Percentiles rank a stretch among this genome's conserved stretches.
These are phyloP conservation scores for Choreutis nemorana DNA, from an alignment of 2,888 invertebrate genomes.

Conservation along the genomic window DNA sequence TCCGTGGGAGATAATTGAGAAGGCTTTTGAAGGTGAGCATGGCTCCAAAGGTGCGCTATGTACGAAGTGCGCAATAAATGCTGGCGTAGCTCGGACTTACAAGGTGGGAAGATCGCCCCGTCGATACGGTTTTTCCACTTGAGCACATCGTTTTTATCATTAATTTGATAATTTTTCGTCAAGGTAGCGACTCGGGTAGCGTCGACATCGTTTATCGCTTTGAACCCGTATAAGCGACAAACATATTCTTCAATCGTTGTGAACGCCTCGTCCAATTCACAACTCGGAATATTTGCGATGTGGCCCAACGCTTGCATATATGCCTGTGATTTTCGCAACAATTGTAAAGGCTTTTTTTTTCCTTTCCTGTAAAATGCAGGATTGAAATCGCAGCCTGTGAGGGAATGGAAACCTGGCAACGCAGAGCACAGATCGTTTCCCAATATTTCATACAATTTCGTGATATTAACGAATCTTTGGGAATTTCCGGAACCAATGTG, in stretches of 20 bases:
- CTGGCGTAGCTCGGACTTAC: constrained; percentile 14
- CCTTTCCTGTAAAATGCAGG: constrained; percentile 15
- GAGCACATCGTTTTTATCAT: constrained; percentile 1
- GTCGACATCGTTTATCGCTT: constrained; percentile 1
- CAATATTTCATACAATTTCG: constrained; percentile 13
- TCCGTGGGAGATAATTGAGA: constrained; percentile 10
- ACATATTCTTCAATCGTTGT: constrained; percentile 1
- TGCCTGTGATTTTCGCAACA: constrained; percentile 5
- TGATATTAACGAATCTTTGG: constrained; percentile 12
- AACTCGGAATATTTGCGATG: constrained; percentile 5
- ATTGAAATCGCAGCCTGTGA: constrained; percentile 19
- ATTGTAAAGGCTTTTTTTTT: constrained; percentile 11
- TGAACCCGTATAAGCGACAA: constrained; percentile 2
- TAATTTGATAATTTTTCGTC: constrained; percentile 1
- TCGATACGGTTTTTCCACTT: constrained; percentile 3
- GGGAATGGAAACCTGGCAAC: constrained; percentile 20
- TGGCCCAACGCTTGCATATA: constrained; percentile 4
- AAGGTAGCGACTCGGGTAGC: constrained; percentile 3
- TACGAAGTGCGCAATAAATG: constrained; percentile 8
- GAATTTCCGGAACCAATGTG: constrained; percentile 13
- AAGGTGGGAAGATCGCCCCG: constrained; percentile 13
- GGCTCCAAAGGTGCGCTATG: constrained; percentile 13
- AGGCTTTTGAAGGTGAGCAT: constrained; percentile 11
- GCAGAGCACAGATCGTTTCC: constrained; percentile 13
- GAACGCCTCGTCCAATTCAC: neutral